These are phyloP conservation scores for Gymnoscopelus braueri DNA, from an alignment of 2,797 vertebrate species.

Conservation along the genomic window DNA sequence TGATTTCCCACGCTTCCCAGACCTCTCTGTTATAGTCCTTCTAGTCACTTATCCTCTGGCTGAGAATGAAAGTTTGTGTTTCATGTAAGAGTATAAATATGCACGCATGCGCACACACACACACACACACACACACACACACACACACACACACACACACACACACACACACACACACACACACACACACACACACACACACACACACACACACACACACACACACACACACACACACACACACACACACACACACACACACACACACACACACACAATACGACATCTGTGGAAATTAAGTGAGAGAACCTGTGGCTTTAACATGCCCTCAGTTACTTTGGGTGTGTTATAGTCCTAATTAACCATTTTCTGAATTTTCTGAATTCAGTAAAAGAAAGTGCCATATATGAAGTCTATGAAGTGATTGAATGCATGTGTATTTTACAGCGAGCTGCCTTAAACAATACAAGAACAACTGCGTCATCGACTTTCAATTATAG, in stretches of 20 bases:
- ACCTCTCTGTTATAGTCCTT: conserved; percentile 16
- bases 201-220: not conserved
- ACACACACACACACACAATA: not conserved
- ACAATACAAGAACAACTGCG: conserved; percentile 47
- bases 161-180: not conserved
- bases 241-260: not conserved
- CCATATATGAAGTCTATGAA: conserved; percentile 41
- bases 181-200: not conserved
- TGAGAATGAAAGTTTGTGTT: not conserved
- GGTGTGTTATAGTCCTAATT: conserved; percentile 54
- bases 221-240: not conserved
- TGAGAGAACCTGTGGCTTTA: conserved; percentile 9
- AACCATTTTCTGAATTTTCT: conserved; percentile 33
- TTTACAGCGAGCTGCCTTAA: conserved; percentile 50
- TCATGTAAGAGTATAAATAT: too few relatives aligned
- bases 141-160: conserved; percentile 1
- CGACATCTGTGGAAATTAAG: conserved; percentile 10
- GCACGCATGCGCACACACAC: not conserved
- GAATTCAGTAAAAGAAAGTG: conserved; percentile 43
- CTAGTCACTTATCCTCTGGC: not conserved
- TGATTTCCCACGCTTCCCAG: conserved; percentile 51
- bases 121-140: not conserved
- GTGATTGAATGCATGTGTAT: conserved; percentile 51
- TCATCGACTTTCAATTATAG: conserved; percentile 50
- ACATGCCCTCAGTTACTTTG: conserved; percentile 39